Evolutionary conservation across 2,113 vertebrate species (phyloP), one percentile per base, ranked within the genome.

Genomic region (Muntiacus muntjak): DNA sequence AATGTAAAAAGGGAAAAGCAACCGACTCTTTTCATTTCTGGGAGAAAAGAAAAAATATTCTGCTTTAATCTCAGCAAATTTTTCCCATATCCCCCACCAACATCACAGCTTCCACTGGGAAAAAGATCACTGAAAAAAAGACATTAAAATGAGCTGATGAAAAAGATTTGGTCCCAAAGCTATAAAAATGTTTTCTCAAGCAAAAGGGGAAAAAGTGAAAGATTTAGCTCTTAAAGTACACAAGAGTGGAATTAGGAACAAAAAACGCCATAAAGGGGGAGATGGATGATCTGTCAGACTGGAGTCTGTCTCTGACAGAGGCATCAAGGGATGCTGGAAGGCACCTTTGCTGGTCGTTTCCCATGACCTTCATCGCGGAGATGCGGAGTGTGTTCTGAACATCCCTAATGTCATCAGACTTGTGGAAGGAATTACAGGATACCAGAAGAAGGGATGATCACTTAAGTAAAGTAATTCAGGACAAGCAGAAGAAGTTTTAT

Each of bases 181-280:
- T 67, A n/a, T 90, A 97, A 94, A 95, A 86, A 93, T 28, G 23
- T 89, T 97, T 98, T 96, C 89, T 93, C 43, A 94, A 94, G 33
- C 83, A 95, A 50, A 93, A 85, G 76, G 62, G 50, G 26, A 84
- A 95, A 97, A 84, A 50, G 14, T 79, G 36, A 82, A 88, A 94
- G 74, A 95, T 52, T 91, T 88, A 89, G 60, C 17, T 88, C 45
- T 81, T 89, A 94, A 92, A 92, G 83, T 88, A 91, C 93, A 91
- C 55, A 93, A 62, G n/a, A 89, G 26, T 67, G 7, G 43, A 94
- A 92, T 87, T 92, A 95, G 76, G 30, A 92, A 62, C 52, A 83
- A 82, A 96, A 50, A 92, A 74, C 19, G 19, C 47, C 87, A 85
- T 89, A 89, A 91, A 84, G 7, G 58, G 12, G 19, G 19, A 86